These are phyloP conservation scores for Pseudoatta argentina DNA, from an alignment of 1,140 invertebrate species.

Conservation along the genomic window DNA sequence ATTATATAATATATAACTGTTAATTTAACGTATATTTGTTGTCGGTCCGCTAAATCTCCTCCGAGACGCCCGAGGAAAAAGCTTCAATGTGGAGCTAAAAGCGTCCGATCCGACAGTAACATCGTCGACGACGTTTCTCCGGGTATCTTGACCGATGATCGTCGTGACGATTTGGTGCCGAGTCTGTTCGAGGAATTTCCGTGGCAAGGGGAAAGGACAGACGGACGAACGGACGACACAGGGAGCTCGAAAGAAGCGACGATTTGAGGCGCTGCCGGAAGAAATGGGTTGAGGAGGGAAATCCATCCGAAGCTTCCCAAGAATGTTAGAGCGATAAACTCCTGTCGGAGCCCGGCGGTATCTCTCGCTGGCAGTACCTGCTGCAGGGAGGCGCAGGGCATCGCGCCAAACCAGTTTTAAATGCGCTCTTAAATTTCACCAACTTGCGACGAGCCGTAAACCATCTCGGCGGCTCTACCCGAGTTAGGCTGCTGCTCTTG, in stretches of 20 bases:
- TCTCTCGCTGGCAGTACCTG: slow-evolving; percentile 82
- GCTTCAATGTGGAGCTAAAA: slow-evolving; percentile 65
- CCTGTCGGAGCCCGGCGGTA: slow-evolving; percentile 83
- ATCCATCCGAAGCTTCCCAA: slow-evolving; percentile 85
- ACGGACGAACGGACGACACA: slow-evolving; percentile 18
- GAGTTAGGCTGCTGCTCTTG: slow-evolving; percentile 82
- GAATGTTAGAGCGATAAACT: slow-evolving; percentile 86
- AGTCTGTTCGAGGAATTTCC: slow-evolving; percentile 62
- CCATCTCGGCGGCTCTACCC: slow-evolving; percentile 83
- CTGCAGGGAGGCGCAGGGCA: slow-evolving; percentile 83
- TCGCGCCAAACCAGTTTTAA: slow-evolving; percentile 86
- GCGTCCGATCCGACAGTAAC: slow-evolving; percentile 49
- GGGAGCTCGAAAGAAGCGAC: slow-evolving; percentile 32
- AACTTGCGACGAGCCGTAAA: slow-evolving; percentile 86
- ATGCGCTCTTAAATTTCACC: slow-evolving; percentile 86
- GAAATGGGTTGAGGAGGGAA: slow-evolving; percentile 79
- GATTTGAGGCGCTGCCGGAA: slow-evolving; percentile 49
- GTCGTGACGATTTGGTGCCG: slow-evolving; percentile 67
- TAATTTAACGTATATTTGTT: slow-evolving; percentile 27
- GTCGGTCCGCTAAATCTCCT: slow-evolving; percentile 63
- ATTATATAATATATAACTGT: neutral
- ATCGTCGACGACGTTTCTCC: slow-evolving; percentile 48
- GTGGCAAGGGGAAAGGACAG: slow-evolving; percentile 1
- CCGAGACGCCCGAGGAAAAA: slow-evolving; percentile 43
- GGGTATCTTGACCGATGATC: slow-evolving; percentile 76